Evolutionary conservation across 2,113 vertebrate genomes (phyloP), one percentile per base, ranked within the genome.

Genomic region (Terrapene triunguis): DNA sequence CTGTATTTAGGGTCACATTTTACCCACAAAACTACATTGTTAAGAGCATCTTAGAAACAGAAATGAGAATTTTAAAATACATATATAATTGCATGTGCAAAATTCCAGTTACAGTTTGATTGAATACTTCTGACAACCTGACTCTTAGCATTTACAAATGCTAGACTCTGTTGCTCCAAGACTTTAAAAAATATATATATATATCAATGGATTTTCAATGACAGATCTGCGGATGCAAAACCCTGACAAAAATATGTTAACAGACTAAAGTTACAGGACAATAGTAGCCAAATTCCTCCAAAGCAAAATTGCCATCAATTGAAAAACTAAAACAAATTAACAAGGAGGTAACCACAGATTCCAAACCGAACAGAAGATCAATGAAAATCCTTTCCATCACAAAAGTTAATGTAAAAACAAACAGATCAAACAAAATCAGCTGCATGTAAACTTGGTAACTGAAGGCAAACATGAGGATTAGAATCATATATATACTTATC

Each of bases 291-390:
- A 59, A 48, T 25, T 27, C 35, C 44, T 21, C 42, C 47, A 48
- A 59, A 47, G 10, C 35, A 79, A 87, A n/a, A 50, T 22, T 38
- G 25, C 16, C 74, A 57, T 91, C 13, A 9, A 3, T 82, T 4
- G 8, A 4, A 2, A 10, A 44, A 50, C 42, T 9, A 27, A 47
- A 0, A 0, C 2, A 16, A 80, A 32, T 44, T 19, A 44, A 16
- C 0, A 1, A 42, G 10, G 92, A 88, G 5, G 80, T 1, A 1
- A 3, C 1, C 11, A 51, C 17, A 54, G 3, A 2, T 32, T 93
- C 76, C 16, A 50, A 69, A n/a, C 42, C 74, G 50, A 53, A 69
- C 16, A 88, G 27, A 69, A 11, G 8, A 88, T 27, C 11, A 50
- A 53, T 62, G 81, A 50, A 93, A 80, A 59, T 87, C 0, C 2